These are phyloP conservation scores for Rhynchonycteris naso DNA, from an alignment of 2,797 vertebrate species.

Conservation along the genomic window DNA sequence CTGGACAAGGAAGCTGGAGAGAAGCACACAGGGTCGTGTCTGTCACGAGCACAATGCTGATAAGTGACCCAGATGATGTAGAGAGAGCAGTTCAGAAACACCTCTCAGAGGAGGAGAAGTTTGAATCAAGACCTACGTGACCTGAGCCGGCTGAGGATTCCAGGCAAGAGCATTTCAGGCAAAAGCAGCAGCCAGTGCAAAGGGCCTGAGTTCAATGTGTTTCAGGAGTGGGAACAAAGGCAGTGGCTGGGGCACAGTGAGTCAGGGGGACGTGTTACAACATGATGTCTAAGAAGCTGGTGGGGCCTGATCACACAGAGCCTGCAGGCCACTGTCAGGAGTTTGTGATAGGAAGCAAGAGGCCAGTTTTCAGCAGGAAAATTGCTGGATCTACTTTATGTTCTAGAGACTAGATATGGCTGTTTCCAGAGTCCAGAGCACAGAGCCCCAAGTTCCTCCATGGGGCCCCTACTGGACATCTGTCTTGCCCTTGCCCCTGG, in stretches of 20 bases:
- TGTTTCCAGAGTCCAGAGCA: background rate
- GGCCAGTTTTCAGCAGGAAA: background rate
- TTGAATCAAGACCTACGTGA: background rate
- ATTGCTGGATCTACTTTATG: background rate
- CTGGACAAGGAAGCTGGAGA: background rate
- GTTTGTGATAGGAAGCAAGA: background rate
- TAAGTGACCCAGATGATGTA: background rate
- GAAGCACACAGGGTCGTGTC: background rate
- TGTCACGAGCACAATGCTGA: background rate
- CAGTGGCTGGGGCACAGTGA: background rate
- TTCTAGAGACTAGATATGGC: background rate
- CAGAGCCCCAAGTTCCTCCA: background rate
- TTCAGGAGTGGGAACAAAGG: background rate
- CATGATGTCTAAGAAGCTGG: background rate
- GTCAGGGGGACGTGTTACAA: accelerated
- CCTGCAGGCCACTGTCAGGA: accelerated
- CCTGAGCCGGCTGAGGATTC: background rate
- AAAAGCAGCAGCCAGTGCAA: background rate
- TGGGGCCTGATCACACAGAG: background rate
- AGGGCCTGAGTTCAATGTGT: background rate
- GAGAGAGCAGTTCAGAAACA: background rate
- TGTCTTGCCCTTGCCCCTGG: background rate
- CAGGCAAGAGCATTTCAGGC: background rate
- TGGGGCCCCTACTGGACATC: background rate
- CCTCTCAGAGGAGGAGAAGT: background rate